Evolutionary conservation across 1,140 invertebrate genomes (phyloP).

Genomic region (Hypsibius dujardini): DNA sequence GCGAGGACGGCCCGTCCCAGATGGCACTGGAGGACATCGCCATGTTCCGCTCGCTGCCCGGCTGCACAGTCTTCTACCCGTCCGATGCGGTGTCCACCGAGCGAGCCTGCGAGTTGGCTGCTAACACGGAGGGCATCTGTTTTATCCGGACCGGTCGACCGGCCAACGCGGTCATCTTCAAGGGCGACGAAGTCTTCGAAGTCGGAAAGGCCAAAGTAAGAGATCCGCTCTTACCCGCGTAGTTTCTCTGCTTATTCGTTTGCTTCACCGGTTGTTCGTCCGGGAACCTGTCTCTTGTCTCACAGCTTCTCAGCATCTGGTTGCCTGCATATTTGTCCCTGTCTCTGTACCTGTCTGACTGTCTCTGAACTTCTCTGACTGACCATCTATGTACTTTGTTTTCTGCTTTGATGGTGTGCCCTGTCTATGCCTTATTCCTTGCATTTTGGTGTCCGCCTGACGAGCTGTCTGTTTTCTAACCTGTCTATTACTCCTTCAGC

Average conservation of each 20-base stretch:
- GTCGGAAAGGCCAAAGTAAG: constrained; percentile 42
- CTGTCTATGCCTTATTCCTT: too few relatives aligned
- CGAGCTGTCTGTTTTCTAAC: too few relatives aligned
- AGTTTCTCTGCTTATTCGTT: background rate
- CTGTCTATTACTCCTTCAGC: too few relatives aligned
- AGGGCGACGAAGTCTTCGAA: constrained; percentile 62
- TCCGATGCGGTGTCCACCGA: constrained; percentile 84
- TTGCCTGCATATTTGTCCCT: too few relatives aligned
- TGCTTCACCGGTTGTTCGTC: background rate
- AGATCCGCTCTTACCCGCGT: background rate
- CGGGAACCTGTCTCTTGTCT: too few relatives aligned
- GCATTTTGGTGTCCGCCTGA: too few relatives aligned
- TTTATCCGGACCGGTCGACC: constrained; percentile 90
- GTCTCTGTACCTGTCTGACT: too few relatives aligned
- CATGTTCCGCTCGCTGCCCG: constrained; percentile 79
- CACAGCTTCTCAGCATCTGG: too few relatives aligned
- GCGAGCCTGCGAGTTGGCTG: constrained; percentile 78
- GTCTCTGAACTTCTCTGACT: too few relatives aligned
- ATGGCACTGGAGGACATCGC: constrained; percentile 97
- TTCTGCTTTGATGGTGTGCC: too few relatives aligned
- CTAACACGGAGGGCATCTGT: constrained; percentile 82
- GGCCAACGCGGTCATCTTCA: constrained; percentile 66
- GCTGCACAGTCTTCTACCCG: constrained; percentile 87
- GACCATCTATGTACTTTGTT: too few relatives aligned
- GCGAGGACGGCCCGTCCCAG: constrained; percentile 96